A percentile compares a stretch with the other conserved stretches of the same genome.
These are phyloP conservation scores for Cyaniris semiargus DNA, from an alignment of 2,888 invertebrate genomes.

Conservation along the genomic window DNA sequence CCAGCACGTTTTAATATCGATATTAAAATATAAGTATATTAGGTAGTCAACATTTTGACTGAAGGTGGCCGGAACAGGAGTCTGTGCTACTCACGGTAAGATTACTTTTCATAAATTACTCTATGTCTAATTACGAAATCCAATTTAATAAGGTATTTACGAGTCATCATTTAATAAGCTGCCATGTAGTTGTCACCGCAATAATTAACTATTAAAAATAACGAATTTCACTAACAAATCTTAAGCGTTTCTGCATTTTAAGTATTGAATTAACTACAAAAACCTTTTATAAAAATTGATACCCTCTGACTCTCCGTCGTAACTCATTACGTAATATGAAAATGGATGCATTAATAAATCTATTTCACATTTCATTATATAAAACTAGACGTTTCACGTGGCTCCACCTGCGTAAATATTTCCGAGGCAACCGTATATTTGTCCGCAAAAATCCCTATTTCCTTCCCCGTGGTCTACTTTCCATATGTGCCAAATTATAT, in stretches of 20 bases:
- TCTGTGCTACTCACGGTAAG: background rate
- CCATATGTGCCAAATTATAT: no score
- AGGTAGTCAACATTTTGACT: background rate
- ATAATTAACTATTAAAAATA: slow-evolving; percentile 23
- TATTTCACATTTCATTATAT: slow-evolving; percentile 28
- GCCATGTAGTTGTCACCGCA: background rate
- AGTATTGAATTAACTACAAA: slow-evolving; percentile 13
- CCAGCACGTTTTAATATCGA: no score
- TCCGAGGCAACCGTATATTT: background rate
- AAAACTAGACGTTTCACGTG: background rate
- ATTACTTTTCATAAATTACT: background rate
- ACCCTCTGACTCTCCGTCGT: slow-evolving; percentile 24
- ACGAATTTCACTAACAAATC: slow-evolving; percentile 17
- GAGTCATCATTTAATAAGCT: background rate
- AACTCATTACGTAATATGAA: slow-evolving; percentile 29
- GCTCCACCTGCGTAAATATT: background rate
- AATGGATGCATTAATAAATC: slow-evolving; percentile 20
- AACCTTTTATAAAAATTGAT: slow-evolving; percentile 26
- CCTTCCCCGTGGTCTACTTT: no score
- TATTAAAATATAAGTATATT: no score
- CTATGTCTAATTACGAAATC: background rate
- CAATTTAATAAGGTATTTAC: background rate
- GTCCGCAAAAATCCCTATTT: no score
- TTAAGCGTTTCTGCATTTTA: slow-evolving; percentile 25
- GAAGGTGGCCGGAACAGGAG: background rate